Evolutionary conservation across 2,113 vertebrate genomes (phyloP), one percentile per base, ranked within the genome.

Genomic region (Castor canadensis): DNA sequence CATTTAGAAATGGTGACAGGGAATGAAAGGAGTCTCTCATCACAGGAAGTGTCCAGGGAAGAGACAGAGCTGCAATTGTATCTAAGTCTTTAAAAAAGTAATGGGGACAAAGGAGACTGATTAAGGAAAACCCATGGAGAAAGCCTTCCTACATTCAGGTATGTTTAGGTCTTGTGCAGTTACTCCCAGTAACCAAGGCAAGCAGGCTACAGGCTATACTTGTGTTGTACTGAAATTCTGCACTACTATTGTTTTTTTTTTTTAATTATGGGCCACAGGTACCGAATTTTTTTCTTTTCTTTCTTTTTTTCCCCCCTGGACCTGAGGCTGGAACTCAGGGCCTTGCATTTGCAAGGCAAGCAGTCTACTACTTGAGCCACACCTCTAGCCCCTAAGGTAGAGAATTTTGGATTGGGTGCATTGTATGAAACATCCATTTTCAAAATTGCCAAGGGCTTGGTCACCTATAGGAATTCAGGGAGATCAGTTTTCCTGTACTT

Each of bases 1-100:
- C 0, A 79, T 80, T 96, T 89, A 84, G 94, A 97, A 95, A 16
- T 69, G 82, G 83, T 64, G 87, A 77, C 45, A 19, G 69, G 62
- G 91, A 87, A 90, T 35, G 28, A 95, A 97, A 97, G 71, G 72
- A 69, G 94, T 67, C 81, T 97, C 94, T 97, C 95, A 93, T 87
- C 80, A 73, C 92, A 75, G 93, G 93, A 81, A 94, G 62, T 35
- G 83, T 45, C 5, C 81, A n/a, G 86, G 32, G 82, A 94, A 47
- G 84, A 60, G 67, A 95, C 93, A 97, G 86, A 97, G 94, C 82
- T 47, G 88, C 2, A 1, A 87, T 95, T 96, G 95, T 97, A 92
- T 54, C 54, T 66, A 88, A 49, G 7, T 60, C 95, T 84, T 90
- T 43, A 92, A 90, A 95, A 95, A 88, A 67, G 77, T 71, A 81